Conservation (phyloP, 2,797 vertebrate genomes). For the Fistularia commersonii region DNA sequence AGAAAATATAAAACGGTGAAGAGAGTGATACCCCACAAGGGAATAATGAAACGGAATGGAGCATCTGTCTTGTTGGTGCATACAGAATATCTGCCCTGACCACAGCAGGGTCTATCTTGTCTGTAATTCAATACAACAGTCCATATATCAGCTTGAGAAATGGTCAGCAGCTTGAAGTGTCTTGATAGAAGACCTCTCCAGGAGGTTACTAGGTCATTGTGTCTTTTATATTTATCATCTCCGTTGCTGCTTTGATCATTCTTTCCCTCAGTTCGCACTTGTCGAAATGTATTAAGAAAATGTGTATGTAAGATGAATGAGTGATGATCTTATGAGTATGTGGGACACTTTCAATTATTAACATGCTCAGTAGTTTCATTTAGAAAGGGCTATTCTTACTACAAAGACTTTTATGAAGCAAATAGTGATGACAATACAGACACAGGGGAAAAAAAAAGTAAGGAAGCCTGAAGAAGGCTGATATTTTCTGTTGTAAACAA, state of each 20-base stretch:
- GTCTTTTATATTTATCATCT: conserved; percentile 28
- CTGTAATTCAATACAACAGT: conserved; percentile 24
- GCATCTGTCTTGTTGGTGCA: conserved; percentile 17
- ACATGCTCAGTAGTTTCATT: conserved; percentile 3
- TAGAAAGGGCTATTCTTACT: too few relatives aligned
- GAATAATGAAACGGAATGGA: conserved; percentile 21
- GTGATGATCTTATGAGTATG: conserved; percentile 13
- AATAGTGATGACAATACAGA: conserved; percentile 1
- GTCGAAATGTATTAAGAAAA: conserved; percentile 37
- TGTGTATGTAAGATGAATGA: conserved; percentile 25
- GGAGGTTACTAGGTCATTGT: conserved; percentile 28
- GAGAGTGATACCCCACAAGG: conserved; percentile 21
- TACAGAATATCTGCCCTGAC: conserved; percentile 33
- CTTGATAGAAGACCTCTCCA: conserved; percentile 15
- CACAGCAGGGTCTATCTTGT: conserved; percentile 21
- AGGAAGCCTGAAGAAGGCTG: not conserved
- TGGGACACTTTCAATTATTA: conserved; percentile 20
- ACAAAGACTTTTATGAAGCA: not conserved
- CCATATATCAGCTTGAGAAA: conserved; percentile 28
- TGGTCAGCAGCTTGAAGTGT: conserved; percentile 21
- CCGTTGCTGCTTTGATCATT: conserved; percentile 24
- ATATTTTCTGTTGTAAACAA: not conserved
- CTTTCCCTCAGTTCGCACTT: conserved; percentile 13
- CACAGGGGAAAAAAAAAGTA: too few relatives aligned
- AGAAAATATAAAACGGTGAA: conserved; percentile 30